Conservation (phyloP, 2,797 vertebrate species). For the Syngnathus rostellatus region DNA sequence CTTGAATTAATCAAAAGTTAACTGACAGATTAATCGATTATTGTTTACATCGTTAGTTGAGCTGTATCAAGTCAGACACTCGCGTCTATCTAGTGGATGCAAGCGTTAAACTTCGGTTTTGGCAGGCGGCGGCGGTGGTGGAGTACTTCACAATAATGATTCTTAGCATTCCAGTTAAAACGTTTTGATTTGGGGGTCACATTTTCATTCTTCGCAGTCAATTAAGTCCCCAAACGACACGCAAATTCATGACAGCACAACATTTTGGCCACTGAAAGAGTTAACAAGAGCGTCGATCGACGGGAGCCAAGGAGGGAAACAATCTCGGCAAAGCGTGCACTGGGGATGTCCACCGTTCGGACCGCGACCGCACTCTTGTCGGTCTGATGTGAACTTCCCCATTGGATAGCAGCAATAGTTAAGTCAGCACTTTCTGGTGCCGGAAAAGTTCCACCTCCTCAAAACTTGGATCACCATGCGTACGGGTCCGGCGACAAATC, state of each 20-base stretch:
- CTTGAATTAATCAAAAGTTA: no score
- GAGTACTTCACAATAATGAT: not conserved
- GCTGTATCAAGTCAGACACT: no score
- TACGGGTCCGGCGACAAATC: not conserved
- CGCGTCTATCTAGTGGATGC: not conserved
- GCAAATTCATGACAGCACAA: not conserved
- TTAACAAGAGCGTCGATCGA: not conserved
- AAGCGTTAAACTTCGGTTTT: constrained; percentile 19
- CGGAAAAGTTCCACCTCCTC: not conserved
- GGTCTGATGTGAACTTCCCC: not conserved
- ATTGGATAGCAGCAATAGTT: not conserved
- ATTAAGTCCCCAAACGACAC: not conserved
- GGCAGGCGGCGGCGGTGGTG: not conserved
- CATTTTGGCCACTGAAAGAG: not conserved
- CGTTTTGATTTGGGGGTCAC: not conserved
- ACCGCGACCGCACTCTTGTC: not conserved
- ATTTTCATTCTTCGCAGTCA: not conserved
- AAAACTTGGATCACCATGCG: not conserved
- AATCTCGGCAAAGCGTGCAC: not conserved
- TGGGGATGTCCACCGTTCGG: not conserved
- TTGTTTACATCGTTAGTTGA: no score
- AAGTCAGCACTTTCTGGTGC: not conserved
- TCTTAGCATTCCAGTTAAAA: not conserved
- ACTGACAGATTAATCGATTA: no score
- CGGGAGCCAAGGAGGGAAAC: not conserved